phyloP scores from a whole-genome alignment of 2,113 vertebrate species.

The Sisor rabdophorus region DNA sequence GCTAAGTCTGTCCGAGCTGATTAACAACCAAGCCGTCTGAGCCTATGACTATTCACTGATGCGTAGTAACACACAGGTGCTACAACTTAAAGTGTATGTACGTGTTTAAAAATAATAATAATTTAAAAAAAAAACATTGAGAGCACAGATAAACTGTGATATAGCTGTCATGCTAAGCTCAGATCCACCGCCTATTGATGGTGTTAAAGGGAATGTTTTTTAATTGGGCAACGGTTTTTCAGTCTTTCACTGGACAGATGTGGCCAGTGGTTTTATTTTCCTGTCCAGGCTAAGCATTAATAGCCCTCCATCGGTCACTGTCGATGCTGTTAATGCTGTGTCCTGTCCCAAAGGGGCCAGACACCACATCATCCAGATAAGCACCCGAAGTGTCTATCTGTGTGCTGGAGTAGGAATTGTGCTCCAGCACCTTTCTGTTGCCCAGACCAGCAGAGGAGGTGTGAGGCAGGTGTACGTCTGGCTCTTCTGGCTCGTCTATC shows the following conservation, averaged over 20 bases:
- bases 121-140: background rate
- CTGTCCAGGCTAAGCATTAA: slow-evolving; percentile 70
- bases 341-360: slow-evolving; percentile 79
- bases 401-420: slow-evolving; percentile 85
- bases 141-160: slow-evolving; percentile 1
- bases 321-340: slow-evolving; percentile 86
- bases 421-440: slow-evolving; percentile 76
- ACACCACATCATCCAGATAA: slow-evolving; percentile 87
- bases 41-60: slow-evolving; percentile 1
- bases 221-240: background rate
- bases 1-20: slow-evolving; percentile 7
- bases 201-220: slow-evolving; percentile 35
- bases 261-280: background rate
- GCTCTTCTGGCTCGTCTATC: slow-evolving; percentile 90
- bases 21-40: slow-evolving; percentile 1
- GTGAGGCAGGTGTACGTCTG: slow-evolving; percentile 89
- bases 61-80: background rate
- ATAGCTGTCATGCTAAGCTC: background rate
- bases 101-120: slow-evolving; percentile 4
- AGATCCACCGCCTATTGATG: slow-evolving; percentile 12
- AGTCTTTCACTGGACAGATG: background rate
- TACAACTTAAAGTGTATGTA: slow-evolving; percentile 18
- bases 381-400: slow-evolving; percentile 86
- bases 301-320: slow-evolving; percentile 89
- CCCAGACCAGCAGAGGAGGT: slow-evolving; percentile 79